These are phyloP conservation scores for Notolepis coatsorum DNA, from an alignment of 2,797 vertebrate genomes.

Conservation along the genomic window DNA sequence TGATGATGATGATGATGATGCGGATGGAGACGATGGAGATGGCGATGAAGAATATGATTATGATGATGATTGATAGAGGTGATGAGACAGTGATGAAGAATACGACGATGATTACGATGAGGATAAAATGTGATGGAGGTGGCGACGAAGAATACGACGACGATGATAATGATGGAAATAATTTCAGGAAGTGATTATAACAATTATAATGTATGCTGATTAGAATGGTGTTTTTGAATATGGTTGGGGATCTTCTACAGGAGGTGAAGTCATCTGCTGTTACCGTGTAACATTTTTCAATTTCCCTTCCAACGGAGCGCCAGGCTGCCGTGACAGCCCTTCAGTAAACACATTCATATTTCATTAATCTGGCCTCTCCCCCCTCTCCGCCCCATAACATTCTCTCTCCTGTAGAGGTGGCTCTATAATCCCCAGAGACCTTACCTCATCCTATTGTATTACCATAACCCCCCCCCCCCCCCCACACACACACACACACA, in stretches of 20 bases:
- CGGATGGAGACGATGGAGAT: conserved; percentile 48
- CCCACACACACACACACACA: conserved; percentile 47
- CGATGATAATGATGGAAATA: conserved; percentile 48
- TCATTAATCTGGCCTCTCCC: conserved; percentile 83
- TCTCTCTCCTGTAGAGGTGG: conserved; percentile 66
- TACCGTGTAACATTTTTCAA: conserved; percentile 54
- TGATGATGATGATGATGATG: not conserved
- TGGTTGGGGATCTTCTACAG: conserved; percentile 44
- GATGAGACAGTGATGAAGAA: too few species aligned
- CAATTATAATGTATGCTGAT: conserved; percentile 64
- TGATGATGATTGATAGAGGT: conserved; percentile 51
- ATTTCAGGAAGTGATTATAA: conserved; percentile 6
- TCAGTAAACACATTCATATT: conserved; percentile 91
- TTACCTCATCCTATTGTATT: conserved; percentile 51
- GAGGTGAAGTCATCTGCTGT: conserved; percentile 55
- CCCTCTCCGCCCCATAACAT: conserved; percentile 44
- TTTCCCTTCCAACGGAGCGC: conserved; percentile 31
- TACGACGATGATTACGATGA: too few species aligned
- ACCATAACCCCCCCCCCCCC: conserved; percentile 1
- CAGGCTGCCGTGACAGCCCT: conserved; percentile 76
- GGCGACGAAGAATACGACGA: too few species aligned
- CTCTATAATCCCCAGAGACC: conserved; percentile 60
- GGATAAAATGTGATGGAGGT: too few species aligned
- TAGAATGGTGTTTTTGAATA: conserved; percentile 54
- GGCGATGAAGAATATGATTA: conserved; percentile 58